Conservation (phyloP, 2,888 invertebrate species). For the Subacronicta megacephala region DNA sequence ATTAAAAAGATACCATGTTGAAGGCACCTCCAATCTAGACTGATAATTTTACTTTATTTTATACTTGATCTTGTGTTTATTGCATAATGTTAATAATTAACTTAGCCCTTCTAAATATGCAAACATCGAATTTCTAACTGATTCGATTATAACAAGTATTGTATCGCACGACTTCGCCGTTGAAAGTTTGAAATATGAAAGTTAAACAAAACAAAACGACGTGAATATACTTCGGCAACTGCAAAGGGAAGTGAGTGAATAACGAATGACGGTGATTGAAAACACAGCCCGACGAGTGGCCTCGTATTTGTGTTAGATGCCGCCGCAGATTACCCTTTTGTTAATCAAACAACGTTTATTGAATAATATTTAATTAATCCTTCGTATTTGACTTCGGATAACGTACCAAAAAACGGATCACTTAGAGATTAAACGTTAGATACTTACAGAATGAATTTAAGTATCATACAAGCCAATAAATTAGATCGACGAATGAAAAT, state of each 20-base stretch:
- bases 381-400: conserved; percentile 81
- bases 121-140: conserved; percentile 71
- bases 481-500: conserved; percentile 33
- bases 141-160: conserved; percentile 80
- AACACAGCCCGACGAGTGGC: conserved; percentile 82
- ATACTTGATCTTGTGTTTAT: conserved; percentile 27
- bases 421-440: conserved; percentile 58
- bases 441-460: conserved; percentile 54
- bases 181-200: conserved; percentile 84
- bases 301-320: conserved; percentile 87
- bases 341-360: conserved; percentile 88
- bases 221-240: conserved; percentile 83
- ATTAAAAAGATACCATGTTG: conserved; percentile 55
- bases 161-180: conserved; percentile 74
- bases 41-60: conserved; percentile 39
- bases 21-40: conserved; percentile 38
- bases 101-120: conserved; percentile 68
- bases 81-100: conserved; percentile 49
- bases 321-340: conserved; percentile 88
- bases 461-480: conserved; percentile 50
- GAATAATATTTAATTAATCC: conserved; percentile 88
- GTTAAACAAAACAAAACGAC: conserved; percentile 86
- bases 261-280: conserved; percentile 88
- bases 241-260: conserved; percentile 88
- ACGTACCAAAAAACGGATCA: conserved; percentile 61